Evolutionary conservation across 2,113 vertebrate species (phyloP), one percentile per base, ranked within the genome.

Genomic region (Cichladusa arquata): DNA sequence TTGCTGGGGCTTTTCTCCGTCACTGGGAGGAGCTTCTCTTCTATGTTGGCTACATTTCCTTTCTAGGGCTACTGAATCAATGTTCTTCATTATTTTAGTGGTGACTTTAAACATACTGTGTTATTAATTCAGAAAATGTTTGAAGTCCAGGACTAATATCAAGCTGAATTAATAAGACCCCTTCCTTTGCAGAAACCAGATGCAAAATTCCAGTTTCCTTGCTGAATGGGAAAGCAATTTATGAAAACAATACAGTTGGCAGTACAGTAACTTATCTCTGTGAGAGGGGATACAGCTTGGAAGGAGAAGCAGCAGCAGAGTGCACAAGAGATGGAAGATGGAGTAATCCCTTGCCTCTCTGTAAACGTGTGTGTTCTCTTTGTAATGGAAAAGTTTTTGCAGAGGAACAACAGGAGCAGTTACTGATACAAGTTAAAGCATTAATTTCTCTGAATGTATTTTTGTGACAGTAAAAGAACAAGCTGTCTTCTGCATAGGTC

Each of bases 311-410:
- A 9, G 67, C 97, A 50, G 98, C 98, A 60, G 96, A 98, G 73
- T 99, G 99, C 89, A 98, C 98, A 67, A 97, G 95, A 80, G 97
- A 98, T 47, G 98, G 97, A 91, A 97, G 96, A 65, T 99, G 99
- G 99, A 99, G 98, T 94, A 98, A 98, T 77, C 84, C 97, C 6
- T 95, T 97, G 77, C 99, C 99, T 86, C 89, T 98, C 70, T 99
- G 99, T 97, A 98, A 98, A 98, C 97, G 99, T 99, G 98, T 98
- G 99, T 97, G 96, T 96, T 96, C 81, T 81, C 36, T 96, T 92
- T 71, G 61, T 84, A 90, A 87, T 78, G 73, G 48, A 73, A 66
- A 72, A 69, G n/a, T 40, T 87, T 85, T 88, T 77, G 58, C 38
- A 51, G 40, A 87, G 42, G 34, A 82, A 50, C 33, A 64, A 58